Conservation (phyloP, 2,113 vertebrate genomes). For the Anolis sagrei region DNA sequence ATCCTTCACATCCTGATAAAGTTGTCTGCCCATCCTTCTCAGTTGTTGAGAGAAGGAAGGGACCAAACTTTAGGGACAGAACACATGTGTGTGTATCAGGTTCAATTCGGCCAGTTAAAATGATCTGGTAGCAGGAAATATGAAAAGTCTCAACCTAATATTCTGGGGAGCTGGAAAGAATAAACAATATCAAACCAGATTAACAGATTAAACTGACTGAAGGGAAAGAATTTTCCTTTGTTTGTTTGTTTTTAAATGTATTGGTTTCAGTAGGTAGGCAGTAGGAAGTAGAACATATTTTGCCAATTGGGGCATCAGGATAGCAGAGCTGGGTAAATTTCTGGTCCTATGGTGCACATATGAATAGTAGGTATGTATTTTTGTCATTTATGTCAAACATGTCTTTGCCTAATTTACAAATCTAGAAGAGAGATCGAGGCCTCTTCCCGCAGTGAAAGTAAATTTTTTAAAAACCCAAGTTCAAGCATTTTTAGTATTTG, state of each 20-base stretch:
- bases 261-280: not conserved
- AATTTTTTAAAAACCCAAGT: not conserved
- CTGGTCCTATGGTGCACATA: too few relatives aligned
- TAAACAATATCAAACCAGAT: not conserved
- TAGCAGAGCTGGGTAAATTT: not conserved
- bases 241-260: too few relatives aligned
- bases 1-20: not conserved
- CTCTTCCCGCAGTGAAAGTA: not conserved
- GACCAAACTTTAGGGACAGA: not conserved
- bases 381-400: not conserved
- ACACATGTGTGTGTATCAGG: not conserved
- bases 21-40: not conserved
- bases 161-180: not conserved
- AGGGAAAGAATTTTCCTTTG: not conserved
- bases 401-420: not conserved
- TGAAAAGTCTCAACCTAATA: too few relatives aligned
- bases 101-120: not conserved
- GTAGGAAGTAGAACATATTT: not conserved
- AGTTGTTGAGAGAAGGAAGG: not conserved
- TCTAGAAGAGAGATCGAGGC: not conserved
- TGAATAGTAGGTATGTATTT: not conserved
- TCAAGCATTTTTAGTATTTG: conserved; percentile 3
- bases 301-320: too few relatives aligned
- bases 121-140: not conserved
- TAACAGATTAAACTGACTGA: not conserved